Evolutionary conservation across 2,797 vertebrate species (phyloP), one percentile per base, ranked within the genome.

Genomic region (Myoxocephalus aenaeus): DNA sequence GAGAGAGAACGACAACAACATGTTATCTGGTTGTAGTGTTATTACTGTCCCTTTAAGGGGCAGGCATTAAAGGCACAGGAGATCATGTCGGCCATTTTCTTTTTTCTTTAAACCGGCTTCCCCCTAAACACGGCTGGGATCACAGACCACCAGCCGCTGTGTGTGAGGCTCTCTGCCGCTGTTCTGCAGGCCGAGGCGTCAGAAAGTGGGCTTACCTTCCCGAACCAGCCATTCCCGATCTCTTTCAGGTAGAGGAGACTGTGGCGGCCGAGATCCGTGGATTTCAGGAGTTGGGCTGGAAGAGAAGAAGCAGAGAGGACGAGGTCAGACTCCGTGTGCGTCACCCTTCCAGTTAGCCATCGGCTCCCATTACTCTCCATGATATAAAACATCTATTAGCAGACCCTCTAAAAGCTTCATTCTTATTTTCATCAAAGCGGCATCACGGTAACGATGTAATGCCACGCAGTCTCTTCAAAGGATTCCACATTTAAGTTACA

Each of bases 151-250:
- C n/a, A n/a, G n/a, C n/a, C n/a, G n/a, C n/a, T 27, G 25, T 27
- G 25, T 27, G 25, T 27, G 25, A 27, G 25, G 25, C 25, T 27
- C 25, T 2, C 25, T 27, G 25, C 25, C 25, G 25, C 25, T 27
- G 25, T 32, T 15, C 34, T 32, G 78, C 20, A 64, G 48, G n/a
- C n/a, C 79, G 50, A 67, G 20, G 32, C 0, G 56, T 53, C 27
- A 2, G 40, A 2, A 73, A 14, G 36, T 5, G 25, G 42, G 1
- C 96, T 95, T 92, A 98, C 98, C 97, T 99, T 99, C 82, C 98
- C 98, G 0, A 99, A 99, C 98, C 98, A 99, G 86, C 98, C 97
- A 9, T 95, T 95, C n/a, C 98, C 98, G 0, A 99, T 97, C 93
- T 99, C 97, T 76, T 98, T 98, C 90, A 99, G 94, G 96, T 97